Conservation (phyloP, 1,140 invertebrate genomes). For the Cydia amplana region DNA sequence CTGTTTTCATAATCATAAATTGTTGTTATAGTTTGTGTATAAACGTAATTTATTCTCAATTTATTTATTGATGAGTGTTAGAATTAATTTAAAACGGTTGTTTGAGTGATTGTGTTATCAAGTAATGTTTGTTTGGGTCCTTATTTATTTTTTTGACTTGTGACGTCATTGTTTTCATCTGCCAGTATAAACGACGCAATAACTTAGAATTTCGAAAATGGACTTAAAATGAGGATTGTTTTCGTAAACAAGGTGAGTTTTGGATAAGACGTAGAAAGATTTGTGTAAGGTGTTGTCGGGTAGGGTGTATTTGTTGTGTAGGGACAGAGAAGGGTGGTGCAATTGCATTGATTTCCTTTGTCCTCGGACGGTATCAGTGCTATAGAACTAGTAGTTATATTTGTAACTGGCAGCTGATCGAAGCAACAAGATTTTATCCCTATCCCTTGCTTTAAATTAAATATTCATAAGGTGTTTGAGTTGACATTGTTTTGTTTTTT, state of each 20-base stretch:
- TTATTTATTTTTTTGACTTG: conserved; percentile 62
- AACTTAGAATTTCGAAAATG: conserved; percentile 73
- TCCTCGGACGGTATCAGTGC: conserved; percentile 59
- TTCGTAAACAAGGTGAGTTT: conserved; percentile 71
- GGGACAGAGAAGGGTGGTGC: conserved; percentile 32
- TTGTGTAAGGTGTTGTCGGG: conserved; percentile 24
- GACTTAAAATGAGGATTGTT: conserved; percentile 76
- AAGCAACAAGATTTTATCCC: conserved; percentile 43
- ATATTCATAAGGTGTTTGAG: conserved; percentile 40
- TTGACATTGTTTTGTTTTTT: conserved; percentile 50
- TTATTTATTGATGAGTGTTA: conserved; percentile 57
- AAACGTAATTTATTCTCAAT: conserved; percentile 61
- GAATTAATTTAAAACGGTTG: conserved; percentile 41
- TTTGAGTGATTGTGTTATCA: conserved; percentile 49
- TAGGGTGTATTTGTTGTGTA: conserved; percentile 29
- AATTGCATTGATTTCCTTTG: conserved; percentile 76
- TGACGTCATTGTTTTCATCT: conserved; percentile 79
- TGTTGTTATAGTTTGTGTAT: conserved; percentile 71
- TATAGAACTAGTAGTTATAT: conserved; percentile 39
- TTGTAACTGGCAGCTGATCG: conserved; percentile 49
- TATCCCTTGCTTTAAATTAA: conserved; percentile 36
- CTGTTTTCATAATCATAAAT: conserved; percentile 66
- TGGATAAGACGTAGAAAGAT: conserved; percentile 37
- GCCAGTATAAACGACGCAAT: conserved; percentile 78
- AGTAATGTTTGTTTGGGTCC: conserved; percentile 50